Evolutionary conservation across 2,888 invertebrate species (phyloP).

Genomic region (Acrocyrtus sp.): DNA sequence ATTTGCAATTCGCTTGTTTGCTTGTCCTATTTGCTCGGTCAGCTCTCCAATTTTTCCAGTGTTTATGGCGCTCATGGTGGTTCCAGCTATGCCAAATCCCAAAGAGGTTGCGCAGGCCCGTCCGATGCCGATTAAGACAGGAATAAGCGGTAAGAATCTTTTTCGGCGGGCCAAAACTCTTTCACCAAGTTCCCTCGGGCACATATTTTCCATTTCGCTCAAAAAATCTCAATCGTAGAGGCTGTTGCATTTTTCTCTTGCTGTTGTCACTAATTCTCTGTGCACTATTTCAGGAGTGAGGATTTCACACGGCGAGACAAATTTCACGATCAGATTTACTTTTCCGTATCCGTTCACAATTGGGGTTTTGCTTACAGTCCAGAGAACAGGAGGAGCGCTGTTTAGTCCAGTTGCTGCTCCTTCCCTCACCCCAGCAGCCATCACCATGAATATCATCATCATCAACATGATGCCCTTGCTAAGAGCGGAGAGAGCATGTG

Average conservation of each 20-base stretch:
- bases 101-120: neutral
- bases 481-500: neutral
- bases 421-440: neutral
- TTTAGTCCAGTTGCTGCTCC: neutral
- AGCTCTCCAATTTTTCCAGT: neutral
- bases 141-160: neutral
- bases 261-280: neutral
- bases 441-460: neutral
- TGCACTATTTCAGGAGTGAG: constrained; percentile 2
- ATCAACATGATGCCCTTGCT: neutral
- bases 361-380: neutral
- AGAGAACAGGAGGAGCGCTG: constrained; percentile 1
- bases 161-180: neutral
- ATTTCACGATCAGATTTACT: neutral
- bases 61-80: neutral
- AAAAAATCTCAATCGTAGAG: neutral
- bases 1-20: neutral
- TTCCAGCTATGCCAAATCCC: neutral
- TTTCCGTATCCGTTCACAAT: constrained; percentile 5
- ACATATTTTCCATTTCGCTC: constrained; percentile 8
- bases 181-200: neutral
- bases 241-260: neutral
- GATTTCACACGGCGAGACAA: neutral
- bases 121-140: neutral
- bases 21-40: neutral